Evolutionary conservation across 1,140 invertebrate genomes (phyloP), one percentile per base, ranked within the genome.

Genomic region (Trachelipus rathkii): DNA sequence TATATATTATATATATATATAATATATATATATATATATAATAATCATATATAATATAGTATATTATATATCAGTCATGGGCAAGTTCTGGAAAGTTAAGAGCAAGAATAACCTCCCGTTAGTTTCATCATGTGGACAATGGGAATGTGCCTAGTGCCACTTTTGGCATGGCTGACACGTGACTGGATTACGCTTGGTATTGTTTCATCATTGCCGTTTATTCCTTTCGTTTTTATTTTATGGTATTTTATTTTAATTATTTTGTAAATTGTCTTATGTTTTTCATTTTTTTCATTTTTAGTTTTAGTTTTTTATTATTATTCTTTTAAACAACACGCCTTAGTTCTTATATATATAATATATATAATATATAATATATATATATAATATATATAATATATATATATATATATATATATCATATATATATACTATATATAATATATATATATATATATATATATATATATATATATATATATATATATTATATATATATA

Each of bases 121-220:
- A 72, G 68, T n/a, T 83, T 82, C 44, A 69, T 84, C 5, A 77
- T 82, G 53, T 85, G 83, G 80, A 83, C 83, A 43, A 19, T 82
- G 1, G 84, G 84, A 10, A 82, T 84, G 69, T 82, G 81, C 44
- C 13, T 82, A 6, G 70, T 85, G 19, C 83, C 84, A 10, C 74
- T 84, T 10, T 24, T 84, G 0, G 84, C 83, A 7, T 84, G 83
- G 80, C 80, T 83, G 21, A 81, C 83, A 0, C 53, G 82, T 10
- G 73, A 81, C 78, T 85, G 84, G 84, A 46, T 81, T 8, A 74
- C 79, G 6, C 75, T 84, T 4, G 82, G 83, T 10, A 76, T 84
- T 53, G 75, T 82, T 33, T 83, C 83, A 21, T 82, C 83, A 10
- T 60, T 83, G 24, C 82, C 83, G 11, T 83, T 81, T 43, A 71